phyloP scores from a whole-genome alignment of 1,140 invertebrate species.

The Marisa cornuarietis region DNA sequence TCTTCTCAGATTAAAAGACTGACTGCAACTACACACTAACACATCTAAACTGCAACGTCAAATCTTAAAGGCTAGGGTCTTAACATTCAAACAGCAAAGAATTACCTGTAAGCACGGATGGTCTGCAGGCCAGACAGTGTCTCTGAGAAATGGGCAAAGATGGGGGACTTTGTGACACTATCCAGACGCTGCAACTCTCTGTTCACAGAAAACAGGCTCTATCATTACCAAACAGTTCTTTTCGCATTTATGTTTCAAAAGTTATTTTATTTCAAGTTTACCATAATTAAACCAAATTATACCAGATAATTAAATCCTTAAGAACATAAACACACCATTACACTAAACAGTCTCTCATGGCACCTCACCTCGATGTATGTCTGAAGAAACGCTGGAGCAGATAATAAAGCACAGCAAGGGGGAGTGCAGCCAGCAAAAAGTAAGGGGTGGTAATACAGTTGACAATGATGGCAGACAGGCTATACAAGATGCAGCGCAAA shows the following conservation, averaged over 20 bases:
- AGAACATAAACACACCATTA: not conserved
- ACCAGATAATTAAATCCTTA: too few relatives aligned
- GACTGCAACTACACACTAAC: too few relatives aligned
- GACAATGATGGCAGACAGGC: conserved; percentile 50
- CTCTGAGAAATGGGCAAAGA: conserved; percentile 89
- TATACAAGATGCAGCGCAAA: conserved; percentile 43
- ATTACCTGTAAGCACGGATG: conserved; percentile 81
- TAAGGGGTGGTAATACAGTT: conserved; percentile 53
- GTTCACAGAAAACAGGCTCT: conserved; percentile 21
- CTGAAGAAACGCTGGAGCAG: conserved; percentile 88
- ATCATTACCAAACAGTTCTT: not conserved
- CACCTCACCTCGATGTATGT: conserved; percentile 76
- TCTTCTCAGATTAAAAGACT: too few relatives aligned
- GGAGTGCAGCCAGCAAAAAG: conserved; percentile 50
- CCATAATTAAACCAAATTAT: too few relatives aligned
- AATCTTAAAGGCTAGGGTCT: too few relatives aligned
- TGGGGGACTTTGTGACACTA: conserved; percentile 77
- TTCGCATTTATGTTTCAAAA: not conserved
- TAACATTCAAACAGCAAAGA: too few relatives aligned
- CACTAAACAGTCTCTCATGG: not conserved
- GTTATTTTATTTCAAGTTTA: not conserved
- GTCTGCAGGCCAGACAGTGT: conserved; percentile 88
- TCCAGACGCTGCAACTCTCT: conserved; percentile 75
- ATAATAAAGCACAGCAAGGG: conserved; percentile 50
- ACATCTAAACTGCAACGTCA: too few relatives aligned